A percentile compares a stretch with the other conserved stretches of the same genome.
These are phyloP conservation scores for Sminthurides aquaticus DNA, from an alignment of 2,888 invertebrate genomes.

Conservation along the genomic window DNA sequence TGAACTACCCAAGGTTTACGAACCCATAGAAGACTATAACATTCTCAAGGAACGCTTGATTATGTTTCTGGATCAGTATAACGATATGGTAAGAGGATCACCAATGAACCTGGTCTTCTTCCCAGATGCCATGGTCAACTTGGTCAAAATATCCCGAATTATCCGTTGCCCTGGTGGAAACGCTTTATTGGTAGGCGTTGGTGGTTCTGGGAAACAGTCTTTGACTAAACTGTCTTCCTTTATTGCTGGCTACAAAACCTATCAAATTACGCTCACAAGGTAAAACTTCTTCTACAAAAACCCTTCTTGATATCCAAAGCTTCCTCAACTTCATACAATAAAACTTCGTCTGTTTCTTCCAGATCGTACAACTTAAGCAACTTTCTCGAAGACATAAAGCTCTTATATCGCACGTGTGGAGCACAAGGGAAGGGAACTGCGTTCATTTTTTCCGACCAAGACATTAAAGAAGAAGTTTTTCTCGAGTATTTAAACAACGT, in stretches of 20 bases:
- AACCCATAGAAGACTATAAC: constrained; percentile 70
- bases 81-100: constrained; percentile 89
- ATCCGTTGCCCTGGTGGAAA: constrained; percentile 91
- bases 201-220: constrained; percentile 94
- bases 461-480: constrained; percentile 95
- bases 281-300: too few relatives aligned
- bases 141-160: constrained; percentile 79
- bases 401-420: constrained; percentile 84
- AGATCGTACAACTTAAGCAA: constrained; percentile 90
- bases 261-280: constrained; percentile 83
- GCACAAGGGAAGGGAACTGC: constrained; percentile 93
- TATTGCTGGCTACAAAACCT: constrained; percentile 93
- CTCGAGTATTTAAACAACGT: constrained; percentile 94
- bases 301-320: too few relatives aligned
- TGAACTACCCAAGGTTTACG: constrained; percentile 49
- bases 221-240: constrained; percentile 90
- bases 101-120: constrained; percentile 96
- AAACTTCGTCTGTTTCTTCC: too few relatives aligned
- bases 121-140: constrained; percentile 90
- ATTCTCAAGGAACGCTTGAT: constrained; percentile 76
- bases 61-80: constrained; percentile 85
- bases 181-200: constrained; percentile 68
- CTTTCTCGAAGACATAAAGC: constrained; percentile 87
- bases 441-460: constrained; percentile 92
- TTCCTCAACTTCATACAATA: too few relatives aligned